These are phyloP conservation scores for Atta cephalotes DNA, from an alignment of 1,140 invertebrate species.

Conservation along the genomic window DNA sequence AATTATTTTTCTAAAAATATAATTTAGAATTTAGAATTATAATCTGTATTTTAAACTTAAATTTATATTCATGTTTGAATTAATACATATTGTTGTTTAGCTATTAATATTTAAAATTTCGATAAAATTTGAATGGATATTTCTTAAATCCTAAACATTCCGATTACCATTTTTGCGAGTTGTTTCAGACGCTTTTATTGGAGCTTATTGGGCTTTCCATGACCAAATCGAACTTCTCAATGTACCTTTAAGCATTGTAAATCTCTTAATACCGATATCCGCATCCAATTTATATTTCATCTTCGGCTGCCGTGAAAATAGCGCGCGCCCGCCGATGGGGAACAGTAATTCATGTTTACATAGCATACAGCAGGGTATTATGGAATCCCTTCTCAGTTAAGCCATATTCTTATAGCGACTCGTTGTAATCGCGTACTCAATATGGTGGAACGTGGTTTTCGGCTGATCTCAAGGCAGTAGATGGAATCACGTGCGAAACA, in stretches of 20 bases:
- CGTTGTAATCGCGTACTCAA: constrained; percentile 71
- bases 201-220: constrained; percentile 4
- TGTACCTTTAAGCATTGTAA: constrained; percentile 47
- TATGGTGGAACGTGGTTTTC: constrained; percentile 71
- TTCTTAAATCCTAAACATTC: not conserved
- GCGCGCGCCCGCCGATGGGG: constrained; percentile 38
- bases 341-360: constrained; percentile 65
- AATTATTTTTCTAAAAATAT: not conserved
- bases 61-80: not conserved
- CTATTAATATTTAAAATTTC: not conserved
- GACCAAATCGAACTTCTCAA: constrained; percentile 38
- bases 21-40: not conserved
- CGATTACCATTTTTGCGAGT: constrained; percentile 31
- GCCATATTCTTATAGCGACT: constrained; percentile 63
- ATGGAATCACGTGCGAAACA: constrained; percentile 71
- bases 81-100: not conserved
- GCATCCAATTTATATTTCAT: constrained; percentile 61
- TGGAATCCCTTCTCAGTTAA: constrained; percentile 68
- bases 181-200: constrained; percentile 15
- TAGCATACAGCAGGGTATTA: constrained; percentile 62
- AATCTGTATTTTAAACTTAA: not conserved
- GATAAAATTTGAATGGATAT: not conserved
- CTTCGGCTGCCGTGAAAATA: constrained; percentile 47
- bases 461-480: constrained; percentile 72
- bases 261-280: constrained; percentile 62